Percentiles rank a stretch among this genome's conserved stretches.
phyloP scores from a whole-genome alignment of 1,140 invertebrate genomes.

The Pinna nobilis region DNA sequence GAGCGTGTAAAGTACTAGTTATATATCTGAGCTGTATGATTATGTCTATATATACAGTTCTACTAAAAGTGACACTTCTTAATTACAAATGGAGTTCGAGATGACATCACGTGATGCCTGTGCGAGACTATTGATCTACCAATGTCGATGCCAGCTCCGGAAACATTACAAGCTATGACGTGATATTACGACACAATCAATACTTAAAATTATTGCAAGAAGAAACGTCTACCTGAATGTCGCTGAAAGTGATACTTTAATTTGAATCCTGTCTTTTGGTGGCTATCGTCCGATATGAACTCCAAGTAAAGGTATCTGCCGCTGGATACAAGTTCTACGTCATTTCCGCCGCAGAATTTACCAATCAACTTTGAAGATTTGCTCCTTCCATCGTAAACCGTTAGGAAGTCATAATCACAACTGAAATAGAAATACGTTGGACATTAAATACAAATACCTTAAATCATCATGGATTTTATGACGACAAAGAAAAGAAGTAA shows the following conservation, averaged over 20 bases:
- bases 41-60: too few relatives aligned
- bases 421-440: background rate
- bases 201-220: background rate
- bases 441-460: background rate
- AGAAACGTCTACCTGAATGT: constrained; percentile 22
- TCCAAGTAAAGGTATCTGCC: constrained; percentile 25
- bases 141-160: too few relatives aligned
- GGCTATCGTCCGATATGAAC: constrained; percentile 30
- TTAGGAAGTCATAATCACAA: constrained; percentile 41
- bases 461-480: background rate
- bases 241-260: constrained; percentile 30
- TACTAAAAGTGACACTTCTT: too few relatives aligned
- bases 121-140: too few relatives aligned
- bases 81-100: too few relatives aligned
- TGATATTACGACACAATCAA: background rate
- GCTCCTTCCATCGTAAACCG: constrained; percentile 28
- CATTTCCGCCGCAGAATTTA: constrained; percentile 36
- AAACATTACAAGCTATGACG: too few relatives aligned
- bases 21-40: too few relatives aligned
- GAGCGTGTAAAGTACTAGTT: too few relatives aligned
- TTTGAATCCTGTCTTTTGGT: constrained; percentile 28
- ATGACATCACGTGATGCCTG: background rate
- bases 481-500: background rate
- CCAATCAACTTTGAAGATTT: constrained; percentile 26
- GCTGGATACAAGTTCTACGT: constrained; percentile 38